Base-by-base conservation (phyloP, 2,797 vertebrate species). In the Micrastur ruficollis region DNA sequence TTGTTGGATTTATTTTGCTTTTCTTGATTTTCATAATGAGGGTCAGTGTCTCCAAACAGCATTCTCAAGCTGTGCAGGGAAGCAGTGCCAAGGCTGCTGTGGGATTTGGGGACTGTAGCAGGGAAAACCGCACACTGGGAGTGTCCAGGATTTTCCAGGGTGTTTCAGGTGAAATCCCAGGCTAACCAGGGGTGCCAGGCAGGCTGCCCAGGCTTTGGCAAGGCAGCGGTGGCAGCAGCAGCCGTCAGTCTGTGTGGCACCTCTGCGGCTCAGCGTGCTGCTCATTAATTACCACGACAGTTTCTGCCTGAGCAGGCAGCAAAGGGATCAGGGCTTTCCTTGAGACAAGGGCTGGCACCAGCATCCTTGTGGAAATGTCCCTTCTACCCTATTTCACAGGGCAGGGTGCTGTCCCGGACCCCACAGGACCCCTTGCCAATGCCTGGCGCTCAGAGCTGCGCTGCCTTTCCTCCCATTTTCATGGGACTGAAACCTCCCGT, bases 41-140 rank as follows among this genome's bases (percentile, higher is more conserved):
- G 38, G 10, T 17, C 42, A 3, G 47, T 0, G 36, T 4, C 17
- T 15, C 70, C 59, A 3, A 7, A 6, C 10, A 2, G 0, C 1
- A 0, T 38, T 12, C 73, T 11, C 29, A 0, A 59, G 53, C 42
- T 3, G 6, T 1, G n/a, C 44, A 0, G 58, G 47, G 42, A 20
- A 23, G 53, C 44, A 11, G 14, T 21, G 38, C 27, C 58, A 14
- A 6, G 36, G 52, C 29, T 10, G 42, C 25, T 0, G 34, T 0
- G 68, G 65, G 40, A 17, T 72, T 0, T 9, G 31, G 78, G 78
- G 32, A 1, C 8, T 8, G 58, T 1, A 23, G 38, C 61, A 6
- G 58, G n/a, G 47, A 52, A 6, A 66, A 25, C n/a, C 42, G 14
- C 22, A 0, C 1, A 0, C n/a, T 4, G 47, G 53, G 47, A 14